phyloP scores from a whole-genome alignment of 2,888 invertebrate genomes.

The Acleris cristana region DNA sequence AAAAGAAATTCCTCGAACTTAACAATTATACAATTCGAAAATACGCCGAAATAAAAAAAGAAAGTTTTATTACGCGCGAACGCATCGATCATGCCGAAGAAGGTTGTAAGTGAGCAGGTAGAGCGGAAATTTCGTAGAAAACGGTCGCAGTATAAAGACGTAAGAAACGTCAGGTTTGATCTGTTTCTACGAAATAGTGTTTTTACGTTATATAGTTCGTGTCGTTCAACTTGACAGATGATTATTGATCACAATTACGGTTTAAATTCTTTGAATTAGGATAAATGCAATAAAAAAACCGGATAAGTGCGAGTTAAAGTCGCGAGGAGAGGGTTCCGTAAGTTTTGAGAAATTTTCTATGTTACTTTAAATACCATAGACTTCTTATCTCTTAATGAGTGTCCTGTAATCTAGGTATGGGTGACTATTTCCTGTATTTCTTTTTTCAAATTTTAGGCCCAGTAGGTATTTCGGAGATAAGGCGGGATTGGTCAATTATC shows the following conservation, averaged over 20 bases:
- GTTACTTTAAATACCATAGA: no score
- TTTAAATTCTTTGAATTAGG: background rate
- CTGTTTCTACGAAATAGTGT: slow-evolving; percentile 9
- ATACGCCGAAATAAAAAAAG: background rate
- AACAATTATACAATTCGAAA: background rate
- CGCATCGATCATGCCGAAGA: slow-evolving; percentile 19
- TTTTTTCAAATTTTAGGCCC: no score
- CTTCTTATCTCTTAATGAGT: no score
- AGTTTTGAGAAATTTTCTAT: no score
- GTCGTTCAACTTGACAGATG: background rate
- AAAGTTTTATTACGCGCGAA: background rate
- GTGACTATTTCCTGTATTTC: no score
- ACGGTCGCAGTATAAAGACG: slow-evolving; percentile 14
- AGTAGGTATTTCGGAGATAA: no score
- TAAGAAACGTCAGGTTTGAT: slow-evolving; percentile 1
- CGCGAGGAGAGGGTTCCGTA: no score
- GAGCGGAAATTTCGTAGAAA: background rate
- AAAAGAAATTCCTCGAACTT: background rate
- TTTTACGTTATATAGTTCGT: background rate
- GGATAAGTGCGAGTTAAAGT: no score
- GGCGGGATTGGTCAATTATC: no score
- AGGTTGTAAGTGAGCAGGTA: slow-evolving; percentile 18
- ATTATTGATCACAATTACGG: background rate
- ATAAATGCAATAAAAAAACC: no score
- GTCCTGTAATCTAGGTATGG: no score